These are phyloP conservation scores for Dryococelus australis DNA, from an alignment of 2,888 invertebrate species.

Conservation along the genomic window DNA sequence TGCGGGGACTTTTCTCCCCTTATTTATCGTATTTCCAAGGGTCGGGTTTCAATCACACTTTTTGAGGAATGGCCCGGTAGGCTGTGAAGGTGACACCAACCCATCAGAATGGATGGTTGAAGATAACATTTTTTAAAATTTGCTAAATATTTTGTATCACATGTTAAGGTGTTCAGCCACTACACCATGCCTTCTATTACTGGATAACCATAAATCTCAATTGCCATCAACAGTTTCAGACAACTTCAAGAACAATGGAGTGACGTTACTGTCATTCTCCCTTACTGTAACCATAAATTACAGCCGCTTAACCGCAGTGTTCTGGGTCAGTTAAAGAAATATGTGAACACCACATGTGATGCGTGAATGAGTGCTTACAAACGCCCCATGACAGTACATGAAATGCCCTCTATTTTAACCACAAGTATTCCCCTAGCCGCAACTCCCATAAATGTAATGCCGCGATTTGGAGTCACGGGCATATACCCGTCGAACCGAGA, in stretches of 20 bases:
- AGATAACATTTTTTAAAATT: background rate
- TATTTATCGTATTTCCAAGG: background rate
- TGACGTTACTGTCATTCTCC: constrained; percentile 26
- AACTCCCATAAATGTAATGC: too few species aligned
- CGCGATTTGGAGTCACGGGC: too few species aligned
- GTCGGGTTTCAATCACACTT: constrained; percentile 8
- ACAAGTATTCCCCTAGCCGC: too few species aligned
- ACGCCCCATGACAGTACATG: too few species aligned
- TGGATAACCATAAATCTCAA: constrained; percentile 13
- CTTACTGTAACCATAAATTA: constrained; percentile 31
- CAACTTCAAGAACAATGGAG: constrained; percentile 29
- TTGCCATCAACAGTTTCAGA: constrained; percentile 4
- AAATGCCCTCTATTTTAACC: too few species aligned
- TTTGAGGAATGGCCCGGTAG: background rate
- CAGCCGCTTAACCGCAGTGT: constrained; percentile 29
- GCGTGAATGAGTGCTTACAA: too few species aligned
- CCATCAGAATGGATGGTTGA: constrained; percentile 27
- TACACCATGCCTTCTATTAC: background rate
- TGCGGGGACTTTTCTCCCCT: background rate
- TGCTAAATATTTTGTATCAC: background rate
- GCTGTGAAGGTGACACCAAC: constrained; percentile 27
- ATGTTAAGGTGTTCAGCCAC: background rate
- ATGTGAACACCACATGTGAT: constrained; percentile 24
- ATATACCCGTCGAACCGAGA: too few species aligned
- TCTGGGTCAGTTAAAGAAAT: constrained; percentile 20